Evolutionary conservation across 2,113 vertebrate genomes (phyloP), one percentile per base, ranked within the genome.

Genomic region (Scolopax mira): DNA sequence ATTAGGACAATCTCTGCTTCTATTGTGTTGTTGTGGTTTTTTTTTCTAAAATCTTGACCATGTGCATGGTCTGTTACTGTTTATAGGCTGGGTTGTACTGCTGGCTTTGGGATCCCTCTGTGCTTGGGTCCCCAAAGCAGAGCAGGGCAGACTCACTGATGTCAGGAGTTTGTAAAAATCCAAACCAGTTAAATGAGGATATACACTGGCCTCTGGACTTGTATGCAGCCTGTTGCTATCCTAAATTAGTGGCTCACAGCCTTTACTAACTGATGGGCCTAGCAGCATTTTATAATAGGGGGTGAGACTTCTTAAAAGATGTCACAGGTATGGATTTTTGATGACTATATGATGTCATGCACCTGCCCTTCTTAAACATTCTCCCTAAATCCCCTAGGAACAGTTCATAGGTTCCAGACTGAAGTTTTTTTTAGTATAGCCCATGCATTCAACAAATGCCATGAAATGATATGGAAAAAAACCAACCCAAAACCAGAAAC

Each of bases 21-120:
- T 75, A 6, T 15, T 60, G 13, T 27, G 60, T 54, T 54, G 52
- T 25, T 37, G 37, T 62, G 24, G 1, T 8, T 27, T 64, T 64
- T 28, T n/a, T 67, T 46, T 23, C 19, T 37, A 33, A 75, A 52
- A 4, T 19, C n/a, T 57, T 82, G 5, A 0, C 27, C 25, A 0
- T 11, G 13, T 65, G 61, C 5, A 1, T 35, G 48, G 6, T 61
- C 62, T 79, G n/a, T 54, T 64, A 18, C 8, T 21, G 1, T 70
- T 87, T 46, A 18, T 37, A 52, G 35, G 33, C 24, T 83, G 37
- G 44, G 37, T n/a, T 51, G 18, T 42, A 18, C 46, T 52, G 33
- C 13, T 55, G 48, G 49, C 33, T 57, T 85, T 85, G 28, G 33
- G n/a, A 85, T 15, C 77, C 30, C 18, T 4, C 33, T 8, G 2